Conservation (phyloP, 2,797 vertebrate species). For the Cyclopterus lumpus region DNA sequence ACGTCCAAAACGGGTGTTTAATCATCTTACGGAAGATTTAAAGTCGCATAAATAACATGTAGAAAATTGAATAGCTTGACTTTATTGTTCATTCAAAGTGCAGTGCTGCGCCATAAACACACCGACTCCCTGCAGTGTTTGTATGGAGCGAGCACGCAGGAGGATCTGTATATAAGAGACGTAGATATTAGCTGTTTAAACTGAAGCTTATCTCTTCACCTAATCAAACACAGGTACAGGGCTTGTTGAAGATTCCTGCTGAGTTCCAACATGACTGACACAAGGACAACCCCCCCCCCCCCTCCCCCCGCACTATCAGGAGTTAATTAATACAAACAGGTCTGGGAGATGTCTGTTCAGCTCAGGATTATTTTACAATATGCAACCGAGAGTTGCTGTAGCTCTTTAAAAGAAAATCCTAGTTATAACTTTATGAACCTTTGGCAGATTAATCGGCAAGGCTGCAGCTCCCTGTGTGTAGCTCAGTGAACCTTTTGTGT, state of each 20-base stretch:
- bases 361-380: conserved; percentile 83
- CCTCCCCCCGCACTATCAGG: conserved; percentile 76
- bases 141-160: conserved; percentile 56
- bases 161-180: conserved; percentile 60
- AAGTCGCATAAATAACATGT: conserved; percentile 23
- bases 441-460: conserved; percentile 81
- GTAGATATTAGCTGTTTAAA: conserved; percentile 76
- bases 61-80: conserved; percentile 42
- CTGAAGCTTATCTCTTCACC: conserved; percentile 72
- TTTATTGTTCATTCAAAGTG: conserved; percentile 51
- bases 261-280: conserved; percentile 82
- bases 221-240: conserved; percentile 77
- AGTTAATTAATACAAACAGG: conserved; percentile 85
- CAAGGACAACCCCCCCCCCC: conserved; percentile 74
- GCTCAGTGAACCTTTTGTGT: conserved; percentile 74
- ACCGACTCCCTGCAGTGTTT: conserved; percentile 61
- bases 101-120: conserved; percentile 49
- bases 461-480: conserved; percentile 65
- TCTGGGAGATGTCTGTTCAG: conserved; percentile 77
- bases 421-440: conserved; percentile 81
- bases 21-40: conserved; percentile 26
- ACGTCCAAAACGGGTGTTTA: conserved; percentile 10
- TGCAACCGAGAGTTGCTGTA: conserved; percentile 72
- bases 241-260: conserved; percentile 74
- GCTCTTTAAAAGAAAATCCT: conserved; percentile 59